Base-by-base conservation (phyloP, 2,113 vertebrate species). In the Oncorhynchus mykiss region DNA sequence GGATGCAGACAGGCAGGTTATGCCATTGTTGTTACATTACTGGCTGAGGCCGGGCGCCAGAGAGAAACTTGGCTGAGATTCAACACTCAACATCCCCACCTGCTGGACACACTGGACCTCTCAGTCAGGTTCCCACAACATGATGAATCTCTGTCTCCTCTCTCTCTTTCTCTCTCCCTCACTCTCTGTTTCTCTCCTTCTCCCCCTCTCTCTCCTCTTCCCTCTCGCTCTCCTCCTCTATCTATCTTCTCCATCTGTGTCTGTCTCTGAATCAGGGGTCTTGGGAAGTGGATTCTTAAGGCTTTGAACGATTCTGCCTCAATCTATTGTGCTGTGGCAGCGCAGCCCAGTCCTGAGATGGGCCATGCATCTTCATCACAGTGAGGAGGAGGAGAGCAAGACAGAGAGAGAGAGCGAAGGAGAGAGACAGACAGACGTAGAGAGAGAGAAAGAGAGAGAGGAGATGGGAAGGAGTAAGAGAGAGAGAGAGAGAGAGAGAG, bases 51-150 rank as follows among this genome's bases (percentile, higher is more conserved):
- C n/a, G 8, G 59, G 59, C n/a, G 59, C 7, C 65, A 18, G 27
- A 18, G 22, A 45, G 4, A 51, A 45, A 71, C n/a, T 27, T 5
- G 66, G 20, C 8, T 31, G 39, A 34, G 71, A 68, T 76, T 73
- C 20, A 39, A 54, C 62, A 74, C 82, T 87, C 80, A 81, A 88
- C 83, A 84, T 64, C 79, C 68, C 87, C 87, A 87, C 78, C 87
- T 87, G 74, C 83, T 85, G 87, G 81, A 72, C 2, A 31, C 65
- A 59, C 68, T 51, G 57, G 39, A 59, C n/a, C 24, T 71, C 31
- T 22, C 31, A 3, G 6, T 69, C 18, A 12, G 3, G 3, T 24
- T 48, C 11, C 7, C 24, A 66, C 9, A 27, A 27, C 24, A 67
- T 12, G 22, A 25, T 67, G 25, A 12, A 13, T 14, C 65, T 67